Conservation (phyloP, 2,113 vertebrate species). For the Cryptotis parvus region DNA sequence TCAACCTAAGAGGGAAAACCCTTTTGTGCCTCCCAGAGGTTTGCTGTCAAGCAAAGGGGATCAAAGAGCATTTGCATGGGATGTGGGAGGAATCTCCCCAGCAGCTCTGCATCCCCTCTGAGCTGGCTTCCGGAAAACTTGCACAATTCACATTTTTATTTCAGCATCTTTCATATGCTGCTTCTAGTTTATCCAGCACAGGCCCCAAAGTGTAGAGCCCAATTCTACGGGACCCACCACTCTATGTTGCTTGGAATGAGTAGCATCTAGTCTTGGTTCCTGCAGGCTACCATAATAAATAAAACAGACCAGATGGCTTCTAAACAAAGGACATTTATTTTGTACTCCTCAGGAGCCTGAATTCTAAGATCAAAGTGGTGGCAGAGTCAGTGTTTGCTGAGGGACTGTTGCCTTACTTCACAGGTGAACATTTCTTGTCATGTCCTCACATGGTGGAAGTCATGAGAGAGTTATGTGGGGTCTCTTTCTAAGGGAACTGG, state of each 20-base stretch:
- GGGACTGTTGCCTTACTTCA: neutral
- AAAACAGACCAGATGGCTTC: neutral
- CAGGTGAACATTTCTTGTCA: neutral
- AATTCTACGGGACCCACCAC: neutral
- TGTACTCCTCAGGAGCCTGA: neutral
- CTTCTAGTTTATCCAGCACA: neutral
- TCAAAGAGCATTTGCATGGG: neutral
- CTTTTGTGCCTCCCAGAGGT: neutral
- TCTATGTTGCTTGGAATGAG: neutral
- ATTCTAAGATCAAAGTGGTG: neutral
- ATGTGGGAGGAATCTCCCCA: neutral
- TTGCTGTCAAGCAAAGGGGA: neutral
- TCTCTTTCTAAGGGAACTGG: neutral
- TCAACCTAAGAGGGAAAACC: slow-evolving; percentile 23
- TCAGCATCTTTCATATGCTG: neutral
- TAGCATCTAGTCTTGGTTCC: neutral
- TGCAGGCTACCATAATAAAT: neutral
- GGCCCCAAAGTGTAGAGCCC: neutral
- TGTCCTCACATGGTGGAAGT: neutral
- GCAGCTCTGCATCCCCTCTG: neutral
- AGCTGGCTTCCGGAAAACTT: neutral
- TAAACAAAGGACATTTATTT: neutral
- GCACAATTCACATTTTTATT: neutral
- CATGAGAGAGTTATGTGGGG: neutral
- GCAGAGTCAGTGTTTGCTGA: neutral